Conservation (phyloP, 2,888 invertebrate species). For the Coronaproctus castanopsis region DNA sequence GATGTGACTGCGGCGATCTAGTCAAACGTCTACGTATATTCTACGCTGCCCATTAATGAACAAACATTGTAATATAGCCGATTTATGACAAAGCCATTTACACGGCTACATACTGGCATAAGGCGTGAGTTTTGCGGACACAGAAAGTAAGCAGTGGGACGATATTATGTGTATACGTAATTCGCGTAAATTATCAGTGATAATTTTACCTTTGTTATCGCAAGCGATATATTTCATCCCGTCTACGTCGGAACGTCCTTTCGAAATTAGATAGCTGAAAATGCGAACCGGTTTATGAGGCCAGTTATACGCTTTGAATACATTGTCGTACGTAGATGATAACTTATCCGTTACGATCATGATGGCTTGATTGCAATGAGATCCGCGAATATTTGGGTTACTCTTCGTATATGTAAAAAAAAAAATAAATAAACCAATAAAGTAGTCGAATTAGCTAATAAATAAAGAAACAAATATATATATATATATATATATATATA, state of each 20-base stretch:
- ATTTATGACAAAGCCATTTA: too few relatives aligned
- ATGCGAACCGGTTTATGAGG: conserved; percentile 85
- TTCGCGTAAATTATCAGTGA: too few relatives aligned
- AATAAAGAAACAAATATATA: not conserved
- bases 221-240: conserved; percentile 91
- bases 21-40: too few relatives aligned
- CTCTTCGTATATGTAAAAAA: conserved; percentile 36
- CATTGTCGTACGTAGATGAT: conserved; percentile 34
- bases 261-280: conserved; percentile 88
- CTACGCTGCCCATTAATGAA: too few relatives aligned
- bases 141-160: too few relatives aligned
- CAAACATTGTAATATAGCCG: too few relatives aligned
- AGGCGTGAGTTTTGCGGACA: too few relatives aligned
- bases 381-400: conserved; percentile 62
- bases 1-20: too few relatives aligned
- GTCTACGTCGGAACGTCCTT: conserved; percentile 67
- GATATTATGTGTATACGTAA: too few relatives aligned
- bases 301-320: conserved; percentile 68
- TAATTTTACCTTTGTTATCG: conserved; percentile 80
- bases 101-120: too few relatives aligned
- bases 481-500: not conserved
- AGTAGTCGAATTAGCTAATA: not conserved
- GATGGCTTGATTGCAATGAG: conserved; percentile 94
- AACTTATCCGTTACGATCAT: conserved; percentile 61
- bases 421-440: conserved; percentile 1